Percentiles rank a stretch among this genome's conserved stretches.
Evolutionary conservation across 2,888 invertebrate species (phyloP).

Genomic region (Globia sparganii): DNA sequence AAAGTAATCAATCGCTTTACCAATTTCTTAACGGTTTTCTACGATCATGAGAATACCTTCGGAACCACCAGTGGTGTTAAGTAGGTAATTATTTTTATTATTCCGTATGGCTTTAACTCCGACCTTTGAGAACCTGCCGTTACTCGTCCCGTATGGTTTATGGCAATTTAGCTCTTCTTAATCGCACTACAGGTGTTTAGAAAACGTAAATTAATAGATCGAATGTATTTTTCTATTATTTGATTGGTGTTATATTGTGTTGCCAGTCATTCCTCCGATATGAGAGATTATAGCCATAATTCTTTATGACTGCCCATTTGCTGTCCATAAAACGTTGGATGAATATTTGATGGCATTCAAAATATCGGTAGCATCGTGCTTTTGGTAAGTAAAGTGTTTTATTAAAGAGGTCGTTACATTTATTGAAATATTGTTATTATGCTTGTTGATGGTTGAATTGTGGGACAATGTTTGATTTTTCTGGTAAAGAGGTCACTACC

Average conservation of each 20-base stretch:
- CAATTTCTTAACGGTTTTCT: conserved; percentile 61
- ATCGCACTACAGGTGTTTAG: conserved; percentile 42
- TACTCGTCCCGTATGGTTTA: conserved; percentile 58
- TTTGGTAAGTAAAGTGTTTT: conserved; percentile 53
- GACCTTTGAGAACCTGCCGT: conserved; percentile 62
- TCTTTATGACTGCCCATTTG: conserved; percentile 54
- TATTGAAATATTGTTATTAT: conserved; percentile 43
- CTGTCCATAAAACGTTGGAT: conserved; percentile 48
- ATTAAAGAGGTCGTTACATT: conserved; percentile 35
- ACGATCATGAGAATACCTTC: conserved; percentile 37
- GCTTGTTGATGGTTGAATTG: conserved; percentile 20
- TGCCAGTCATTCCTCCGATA: conserved; percentile 31
- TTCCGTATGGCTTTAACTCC: conserved; percentile 52
- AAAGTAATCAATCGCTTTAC: conserved; percentile 59
- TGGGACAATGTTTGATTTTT: conserved; percentile 10
- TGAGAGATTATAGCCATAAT: conserved; percentile 50
- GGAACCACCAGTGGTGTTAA: conserved; percentile 48
- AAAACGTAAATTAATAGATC: conserved; percentile 48
- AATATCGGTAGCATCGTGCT: conserved; percentile 51
- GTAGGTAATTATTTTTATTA: conserved; percentile 63
- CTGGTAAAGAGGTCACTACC: conserved; percentile 29
- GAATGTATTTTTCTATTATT: conserved; percentile 50
- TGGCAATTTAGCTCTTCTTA: conserved; percentile 37
- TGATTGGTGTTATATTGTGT: conserved; percentile 48
- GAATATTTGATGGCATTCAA: conserved; percentile 48